Conservation (phyloP, 2,113 vertebrate genomes). For the Ibidorhyncha struthersii region DNA sequence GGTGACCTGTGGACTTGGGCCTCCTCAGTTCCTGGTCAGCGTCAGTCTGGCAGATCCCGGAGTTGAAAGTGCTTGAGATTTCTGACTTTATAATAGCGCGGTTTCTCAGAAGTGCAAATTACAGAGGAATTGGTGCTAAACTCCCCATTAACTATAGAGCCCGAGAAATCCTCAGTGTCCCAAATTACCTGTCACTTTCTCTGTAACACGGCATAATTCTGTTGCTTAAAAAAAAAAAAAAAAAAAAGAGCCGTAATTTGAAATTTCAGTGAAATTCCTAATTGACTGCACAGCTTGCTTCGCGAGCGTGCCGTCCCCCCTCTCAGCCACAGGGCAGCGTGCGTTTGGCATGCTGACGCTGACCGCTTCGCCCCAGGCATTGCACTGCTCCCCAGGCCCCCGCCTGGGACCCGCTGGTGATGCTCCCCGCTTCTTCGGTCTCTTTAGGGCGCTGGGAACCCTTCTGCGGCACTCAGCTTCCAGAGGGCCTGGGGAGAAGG, state of each 20-base stretch:
- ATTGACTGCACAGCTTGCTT: conserved; percentile 41
- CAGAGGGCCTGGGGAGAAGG: rapidly evolving
- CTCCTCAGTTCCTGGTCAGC: conserved; percentile 73
- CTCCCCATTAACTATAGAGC: conserved; percentile 80
- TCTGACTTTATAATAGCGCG: conserved; percentile 79
- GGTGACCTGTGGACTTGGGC: conserved; percentile 70
- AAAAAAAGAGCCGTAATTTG: conserved; percentile 9
- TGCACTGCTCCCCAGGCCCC: neutral
- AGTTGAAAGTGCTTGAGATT: conserved; percentile 77
- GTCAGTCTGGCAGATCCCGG: conserved; percentile 62
- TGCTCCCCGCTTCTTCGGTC: neutral
- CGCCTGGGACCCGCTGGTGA: neutral
- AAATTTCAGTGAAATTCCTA: conserved; percentile 68
- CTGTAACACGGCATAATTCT: conserved; percentile 61
- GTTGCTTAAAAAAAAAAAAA: neutral
- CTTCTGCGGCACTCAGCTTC: neutral
- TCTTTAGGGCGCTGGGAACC: neutral
- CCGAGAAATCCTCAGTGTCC: conserved; percentile 73
- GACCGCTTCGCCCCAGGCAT: rapidly evolving
- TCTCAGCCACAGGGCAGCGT: neutral
- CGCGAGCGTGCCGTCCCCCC: neutral
- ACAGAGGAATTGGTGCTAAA: conserved; percentile 82
- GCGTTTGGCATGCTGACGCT: neutral
- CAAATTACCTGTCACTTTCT: conserved; percentile 84
- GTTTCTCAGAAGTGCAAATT: conserved; percentile 83